Base-by-base conservation (phyloP, 2,888 invertebrate species). In the Conops quadrifasciatus region DNA sequence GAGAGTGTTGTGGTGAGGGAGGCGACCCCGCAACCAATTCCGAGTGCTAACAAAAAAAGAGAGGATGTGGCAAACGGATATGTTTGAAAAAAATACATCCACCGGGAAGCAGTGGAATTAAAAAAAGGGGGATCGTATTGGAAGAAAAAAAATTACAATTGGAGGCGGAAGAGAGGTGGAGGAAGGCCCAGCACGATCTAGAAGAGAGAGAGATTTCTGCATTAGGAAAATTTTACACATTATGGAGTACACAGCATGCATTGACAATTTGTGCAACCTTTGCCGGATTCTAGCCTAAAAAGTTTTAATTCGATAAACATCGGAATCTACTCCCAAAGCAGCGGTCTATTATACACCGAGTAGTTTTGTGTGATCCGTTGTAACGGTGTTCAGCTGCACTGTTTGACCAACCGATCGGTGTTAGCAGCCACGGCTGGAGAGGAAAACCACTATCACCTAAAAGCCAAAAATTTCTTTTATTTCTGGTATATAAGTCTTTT, bases 271-370 rank as follows among this genome's bases (percentile, higher is more conserved):
- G n/a, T n/a, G n/a, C n/a, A n/a, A n/a, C n/a, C n/a, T n/a, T n/a
- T n/a, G n/a, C n/a, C n/a, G n/a, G n/a, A n/a, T n/a, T 28, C 36
- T 66, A 11, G 66, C 36, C 13, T 65, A 43, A 43, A 43, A 43
- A 5, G 45, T 43, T 5, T 43, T 43, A 13, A 43, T 43, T 43
- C 13, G 45, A 43, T 43, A 43, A 43, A 43, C 45, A 43, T 13
- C 45, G 13, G 13, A 43, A 43, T 43, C 45, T 43, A 13, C 45
- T 43, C 45, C 45, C 45, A 43, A 43, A 13, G 45, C 45, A 43
- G 45, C 13, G 45, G 9, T 43, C 45, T 43, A 43, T 13, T 43
- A 43, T 13, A 43, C 9, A 43, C 13, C 45, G 45, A 43, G 45
- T 43, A 5, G 13, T 43, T 43, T 43, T 43, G 13, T 13, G 45